Percentiles rank a stretch among this genome's conserved stretches.
These are phyloP conservation scores for Eristalis arbustorum DNA, from an alignment of 2,888 invertebrate species.

Conservation along the genomic window DNA sequence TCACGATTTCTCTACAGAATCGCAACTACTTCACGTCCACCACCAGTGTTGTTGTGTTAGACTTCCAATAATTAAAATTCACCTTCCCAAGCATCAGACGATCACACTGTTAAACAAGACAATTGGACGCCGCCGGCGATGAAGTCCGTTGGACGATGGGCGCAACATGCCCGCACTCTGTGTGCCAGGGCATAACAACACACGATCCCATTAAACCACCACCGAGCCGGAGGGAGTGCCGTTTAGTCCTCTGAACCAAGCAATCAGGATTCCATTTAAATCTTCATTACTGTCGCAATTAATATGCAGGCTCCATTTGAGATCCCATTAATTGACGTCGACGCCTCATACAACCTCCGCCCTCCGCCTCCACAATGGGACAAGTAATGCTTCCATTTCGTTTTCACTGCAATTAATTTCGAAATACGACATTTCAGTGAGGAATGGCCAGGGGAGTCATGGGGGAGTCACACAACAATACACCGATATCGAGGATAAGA, in stretches of 20 bases:
- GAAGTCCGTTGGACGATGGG: too few relatives aligned
- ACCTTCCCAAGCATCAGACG: not conserved
- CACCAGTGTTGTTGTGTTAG: too few relatives aligned
- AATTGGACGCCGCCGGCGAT: not conserved
- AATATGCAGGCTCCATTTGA: slow-evolving; percentile 11
- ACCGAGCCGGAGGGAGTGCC: not conserved
- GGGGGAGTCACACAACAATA: too few relatives aligned
- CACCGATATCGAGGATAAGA: slow-evolving; percentile 17
- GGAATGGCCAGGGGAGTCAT: not conserved
- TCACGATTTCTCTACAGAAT: too few relatives aligned
- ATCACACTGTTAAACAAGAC: not conserved
- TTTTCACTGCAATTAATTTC: slow-evolving; percentile 20
- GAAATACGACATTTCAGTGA: not conserved
- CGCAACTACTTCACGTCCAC: too few relatives aligned
- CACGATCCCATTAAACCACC: not conserved
- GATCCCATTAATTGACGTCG: slow-evolving; percentile 20
- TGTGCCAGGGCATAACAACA: not conserved
- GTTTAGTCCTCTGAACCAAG: not conserved
- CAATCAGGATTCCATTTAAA: slow-evolving; percentile 25
- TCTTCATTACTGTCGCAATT: slow-evolving; percentile 38
- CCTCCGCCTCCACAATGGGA: not conserved
- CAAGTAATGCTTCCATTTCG: slow-evolving; percentile 18
- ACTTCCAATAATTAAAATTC: not conserved
- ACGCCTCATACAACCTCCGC: not conserved
- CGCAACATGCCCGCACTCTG: not conserved